These are phyloP conservation scores for Orbicella faveolata DNA, from an alignment of 64 coral and sea anemone genomes.

Conservation along the genomic window DNA sequence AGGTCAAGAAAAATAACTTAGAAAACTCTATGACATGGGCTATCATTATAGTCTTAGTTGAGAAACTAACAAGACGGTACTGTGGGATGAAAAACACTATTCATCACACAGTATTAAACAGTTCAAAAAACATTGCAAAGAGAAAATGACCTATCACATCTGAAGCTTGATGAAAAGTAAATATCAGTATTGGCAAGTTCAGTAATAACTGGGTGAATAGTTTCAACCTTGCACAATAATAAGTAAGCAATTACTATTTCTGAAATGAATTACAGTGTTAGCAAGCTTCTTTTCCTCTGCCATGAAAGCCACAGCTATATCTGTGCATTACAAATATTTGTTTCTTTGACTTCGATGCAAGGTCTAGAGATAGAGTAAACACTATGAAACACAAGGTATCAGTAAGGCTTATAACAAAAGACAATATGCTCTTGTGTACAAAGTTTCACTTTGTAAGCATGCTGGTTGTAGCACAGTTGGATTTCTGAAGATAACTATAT, in stretches of 20 bases:
- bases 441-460: slow-evolving; percentile 4
- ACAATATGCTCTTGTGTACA: slow-evolving; percentile 27
- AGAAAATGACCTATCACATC: neutral
- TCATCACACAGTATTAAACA: neutral
- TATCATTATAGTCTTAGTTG: neutral
- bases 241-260: neutral
- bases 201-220: neutral
- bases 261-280: neutral
- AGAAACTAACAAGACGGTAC: neutral
- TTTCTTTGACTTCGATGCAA: slow-evolving; percentile 3
- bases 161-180: slow-evolving; percentile 21
- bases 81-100: neutral
- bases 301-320: slow-evolving; percentile 17
- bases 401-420: neutral
- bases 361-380: slow-evolving; percentile 23
- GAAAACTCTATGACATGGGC: neutral
- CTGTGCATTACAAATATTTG: slow-evolving; percentile 36
- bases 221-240: neutral
- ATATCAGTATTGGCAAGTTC: neutral
- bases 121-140: neutral
- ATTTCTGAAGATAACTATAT: slow-evolving; percentile 4
- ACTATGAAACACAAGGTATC: slow-evolving; percentile 14
- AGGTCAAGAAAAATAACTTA: neutral
- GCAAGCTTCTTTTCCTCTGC: neutral
- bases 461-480: neutral